Conservation (phyloP, 2,113 vertebrate species). For the Anhinga rufa region DNA sequence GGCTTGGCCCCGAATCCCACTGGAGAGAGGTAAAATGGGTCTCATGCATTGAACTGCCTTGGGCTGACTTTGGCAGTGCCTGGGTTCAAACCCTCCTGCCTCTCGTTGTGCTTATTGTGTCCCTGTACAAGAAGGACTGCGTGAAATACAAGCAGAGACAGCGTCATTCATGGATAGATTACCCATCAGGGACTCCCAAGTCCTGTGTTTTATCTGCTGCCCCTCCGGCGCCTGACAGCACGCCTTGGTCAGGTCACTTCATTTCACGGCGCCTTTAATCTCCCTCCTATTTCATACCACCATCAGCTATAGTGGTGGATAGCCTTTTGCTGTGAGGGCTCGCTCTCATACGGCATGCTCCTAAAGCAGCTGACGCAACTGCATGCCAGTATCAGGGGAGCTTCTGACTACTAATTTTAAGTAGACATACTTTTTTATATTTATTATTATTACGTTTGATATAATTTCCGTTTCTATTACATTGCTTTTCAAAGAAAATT, state of each 20-base stretch:
- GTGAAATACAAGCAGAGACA: background rate
- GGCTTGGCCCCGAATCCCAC: background rate
- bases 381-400: background rate
- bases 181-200: fast-evolving
- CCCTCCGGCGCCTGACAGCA: background rate
- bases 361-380: background rate
- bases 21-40: background rate
- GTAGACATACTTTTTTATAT: background rate
- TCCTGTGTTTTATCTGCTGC: background rate
- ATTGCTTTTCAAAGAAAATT: background rate
- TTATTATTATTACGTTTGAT: constrained; percentile 7
- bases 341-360: background rate
- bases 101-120: background rate
- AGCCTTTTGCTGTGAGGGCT: background rate
- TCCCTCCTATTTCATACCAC: background rate
- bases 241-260: background rate
- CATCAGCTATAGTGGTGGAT: background rate
- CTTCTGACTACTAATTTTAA: background rate
- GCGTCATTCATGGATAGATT: background rate
- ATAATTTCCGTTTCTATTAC: constrained; percentile 2
- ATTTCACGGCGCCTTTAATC: background rate
- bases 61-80: fast-evolving
- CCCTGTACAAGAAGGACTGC: background rate
- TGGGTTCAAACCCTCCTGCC: background rate
- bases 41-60: fast-evolving